These are phyloP conservation scores for Acrocephalus scirpaceus DNA, from an alignment of 2,797 vertebrate genomes.

Conservation along the genomic window DNA sequence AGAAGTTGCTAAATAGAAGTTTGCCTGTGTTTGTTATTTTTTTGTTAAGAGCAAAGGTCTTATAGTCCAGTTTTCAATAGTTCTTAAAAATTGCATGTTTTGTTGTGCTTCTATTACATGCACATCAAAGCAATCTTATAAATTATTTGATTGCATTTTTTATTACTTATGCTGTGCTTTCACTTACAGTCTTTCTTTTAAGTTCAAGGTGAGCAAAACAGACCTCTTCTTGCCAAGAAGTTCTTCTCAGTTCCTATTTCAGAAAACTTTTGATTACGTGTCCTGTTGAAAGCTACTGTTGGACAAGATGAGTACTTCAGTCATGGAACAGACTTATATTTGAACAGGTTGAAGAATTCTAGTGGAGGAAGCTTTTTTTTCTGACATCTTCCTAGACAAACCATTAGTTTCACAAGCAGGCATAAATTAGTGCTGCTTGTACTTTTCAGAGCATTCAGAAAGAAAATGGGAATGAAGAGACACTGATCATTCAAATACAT, in stretches of 20 bases:
- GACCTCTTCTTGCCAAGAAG: neutral
- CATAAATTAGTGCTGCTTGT: neutral
- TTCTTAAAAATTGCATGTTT: neutral
- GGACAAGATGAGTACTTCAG: neutral
- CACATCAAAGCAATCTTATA: neutral
- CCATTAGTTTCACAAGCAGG: neutral
- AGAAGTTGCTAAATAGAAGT: neutral
- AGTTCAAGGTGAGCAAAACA: neutral
- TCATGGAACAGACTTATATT: accelerated
- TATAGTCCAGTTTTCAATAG: neutral
- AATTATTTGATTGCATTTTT: neutral
- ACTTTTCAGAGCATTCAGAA: neutral
- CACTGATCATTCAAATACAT: neutral
- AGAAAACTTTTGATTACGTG: neutral
- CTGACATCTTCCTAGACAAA: neutral
- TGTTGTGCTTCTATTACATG: neutral
- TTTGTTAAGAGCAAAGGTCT: neutral
- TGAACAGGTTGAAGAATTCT: neutral
- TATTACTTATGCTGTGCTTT: neutral
- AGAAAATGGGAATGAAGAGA: neutral
- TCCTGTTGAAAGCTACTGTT: neutral
- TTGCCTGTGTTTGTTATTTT: neutral
- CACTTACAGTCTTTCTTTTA: neutral
- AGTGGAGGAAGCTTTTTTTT: neutral
- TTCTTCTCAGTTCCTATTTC: neutral